Evolutionary conservation across 2,113 vertebrate species (phyloP), one percentile per base, ranked within the genome.

Genomic region (Gasterosteus nipponicus): DNA sequence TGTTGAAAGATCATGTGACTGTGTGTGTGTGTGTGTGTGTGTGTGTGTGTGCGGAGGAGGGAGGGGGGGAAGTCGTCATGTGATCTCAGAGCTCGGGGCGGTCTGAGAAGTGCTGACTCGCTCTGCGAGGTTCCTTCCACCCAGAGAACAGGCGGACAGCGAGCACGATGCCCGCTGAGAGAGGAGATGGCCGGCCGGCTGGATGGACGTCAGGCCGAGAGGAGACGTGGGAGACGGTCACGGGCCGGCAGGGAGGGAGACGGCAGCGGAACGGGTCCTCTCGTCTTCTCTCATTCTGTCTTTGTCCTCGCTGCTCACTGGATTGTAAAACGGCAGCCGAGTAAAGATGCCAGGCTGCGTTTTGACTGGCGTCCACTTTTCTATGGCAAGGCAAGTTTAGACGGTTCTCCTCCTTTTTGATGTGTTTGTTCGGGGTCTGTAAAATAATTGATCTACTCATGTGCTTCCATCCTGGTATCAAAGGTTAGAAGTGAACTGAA

Each of bases 1-100:
- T 94, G 93, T 94, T 87, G 82, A 79, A 79, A 56, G 82, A 90
- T 89, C 92, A 91, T 93, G 93, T 94, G 93, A 92, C 82, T 69
- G 60, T 56, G 81, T 56, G 80, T 26, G 69, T 31, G 47, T 26
- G 66, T 69, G 60, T 31, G 47, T 26, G 66, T 69, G 60, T 46
- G 70, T 51, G 60, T 67, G 71, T 68, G 75, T 72, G 74, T 72
- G 56, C 26, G 75, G 35, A 38, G 33, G 33, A 7, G 35, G 35
- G 35, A 1, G 35, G 35, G 35, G 35, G 35, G 6, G 1, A 7
- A 38, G 35, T 73, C 49, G 84, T 93, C 92, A 94, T 94, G 93
- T 94, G 93, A 94, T 87, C 81, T 10, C 73, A 84, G 22, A 26
- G 86, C 87, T 87, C 82, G 81, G 90, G 88, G 92, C 86, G 72